Percentiles rank a stretch among this genome's conserved stretches.
Evolutionary conservation across 2,113 vertebrate genomes (phyloP).

Genomic region (Chaetodon trifascialis): DNA sequence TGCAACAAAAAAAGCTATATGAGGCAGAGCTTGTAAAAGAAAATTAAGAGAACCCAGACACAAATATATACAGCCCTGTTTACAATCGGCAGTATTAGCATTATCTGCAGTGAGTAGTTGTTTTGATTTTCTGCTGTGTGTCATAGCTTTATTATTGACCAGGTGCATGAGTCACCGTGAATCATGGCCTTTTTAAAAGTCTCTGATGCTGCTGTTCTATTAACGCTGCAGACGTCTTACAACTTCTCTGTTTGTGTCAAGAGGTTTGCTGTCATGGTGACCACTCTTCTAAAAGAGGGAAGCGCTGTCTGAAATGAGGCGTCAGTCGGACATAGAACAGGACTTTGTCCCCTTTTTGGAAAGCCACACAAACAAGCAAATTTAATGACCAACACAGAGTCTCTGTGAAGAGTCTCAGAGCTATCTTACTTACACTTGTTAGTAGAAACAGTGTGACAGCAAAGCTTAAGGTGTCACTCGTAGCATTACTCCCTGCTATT

Average conservation of each 20-base stretch:
- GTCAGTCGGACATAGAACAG: not conserved
- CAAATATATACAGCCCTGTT: not conserved
- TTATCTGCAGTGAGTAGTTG: not conserved
- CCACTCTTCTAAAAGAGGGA: not conserved
- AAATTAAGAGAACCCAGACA: too few species aligned
- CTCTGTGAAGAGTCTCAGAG: slow-evolving; percentile 11
- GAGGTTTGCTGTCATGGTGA: slow-evolving; percentile 47
- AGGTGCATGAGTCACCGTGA: slow-evolving; percentile 40
- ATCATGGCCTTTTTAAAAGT: slow-evolving; percentile 17
- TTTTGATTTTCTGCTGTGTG: slow-evolving; percentile 18
- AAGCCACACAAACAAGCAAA: slow-evolving; percentile 17
- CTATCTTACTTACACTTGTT: not conserved
- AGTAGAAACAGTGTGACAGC: slow-evolving; percentile 1
- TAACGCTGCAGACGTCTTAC: slow-evolving; percentile 12
- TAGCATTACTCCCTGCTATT: not conserved
- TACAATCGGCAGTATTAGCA: not conserved
- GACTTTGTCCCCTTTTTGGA: not conserved
- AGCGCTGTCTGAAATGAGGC: not conserved
- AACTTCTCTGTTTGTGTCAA: slow-evolving; percentile 28
- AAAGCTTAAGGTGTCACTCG: not conserved
- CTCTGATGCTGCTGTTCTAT: slow-evolving; percentile 20
- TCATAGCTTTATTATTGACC: slow-evolving; percentile 27
- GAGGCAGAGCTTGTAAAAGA: too few species aligned
- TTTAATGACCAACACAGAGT: slow-evolving; percentile 3
- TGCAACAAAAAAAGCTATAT: not conserved